Percentiles rank a stretch among this genome's conserved stretches.
These are phyloP conservation scores for Mustela lutreola DNA, from an alignment of 2,113 vertebrate genomes.

Conservation along the genomic window DNA sequence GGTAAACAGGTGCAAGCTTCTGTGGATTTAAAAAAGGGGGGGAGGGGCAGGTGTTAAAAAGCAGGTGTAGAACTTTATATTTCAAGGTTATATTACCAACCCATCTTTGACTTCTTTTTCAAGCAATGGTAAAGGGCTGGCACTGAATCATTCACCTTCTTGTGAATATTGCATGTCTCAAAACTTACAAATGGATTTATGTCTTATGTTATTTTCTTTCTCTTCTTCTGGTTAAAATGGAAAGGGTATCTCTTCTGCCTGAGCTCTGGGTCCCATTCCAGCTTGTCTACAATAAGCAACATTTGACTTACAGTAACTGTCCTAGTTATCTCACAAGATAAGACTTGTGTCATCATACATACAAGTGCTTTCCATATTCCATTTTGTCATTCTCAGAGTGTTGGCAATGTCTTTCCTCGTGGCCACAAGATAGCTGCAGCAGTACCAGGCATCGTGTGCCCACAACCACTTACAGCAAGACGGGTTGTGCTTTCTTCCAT, in stretches of 20 bases:
- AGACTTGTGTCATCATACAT: constrained; percentile 17
- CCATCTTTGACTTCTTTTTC: neutral
- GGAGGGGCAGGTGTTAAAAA: neutral
- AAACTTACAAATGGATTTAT: constrained; percentile 9
- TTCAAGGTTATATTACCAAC: constrained; percentile 19
- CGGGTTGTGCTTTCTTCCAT: constrained; percentile 1
- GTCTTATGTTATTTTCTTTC: neutral
- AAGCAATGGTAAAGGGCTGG: neutral
- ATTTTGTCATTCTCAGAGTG: neutral
- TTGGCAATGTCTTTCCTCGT: neutral
- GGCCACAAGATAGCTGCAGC: neutral
- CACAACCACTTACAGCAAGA: neutral
- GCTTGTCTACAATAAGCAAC: neutral
- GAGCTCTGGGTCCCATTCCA: neutral
- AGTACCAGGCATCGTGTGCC: neutral
- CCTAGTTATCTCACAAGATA: neutral
- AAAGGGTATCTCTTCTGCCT: neutral
- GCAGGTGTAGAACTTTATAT: neutral
- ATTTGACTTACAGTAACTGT: neutral
- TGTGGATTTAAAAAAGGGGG: neutral
- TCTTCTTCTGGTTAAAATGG: neutral
- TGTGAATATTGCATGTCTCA: neutral
- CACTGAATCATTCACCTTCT: neutral
- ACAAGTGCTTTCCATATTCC: neutral
- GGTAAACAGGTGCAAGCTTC: constrained; percentile 25